Evolutionary conservation across 30 jellyfish, hydroid and myxozoan species (phyloP).

Genomic region (Mastigias papua): DNA sequence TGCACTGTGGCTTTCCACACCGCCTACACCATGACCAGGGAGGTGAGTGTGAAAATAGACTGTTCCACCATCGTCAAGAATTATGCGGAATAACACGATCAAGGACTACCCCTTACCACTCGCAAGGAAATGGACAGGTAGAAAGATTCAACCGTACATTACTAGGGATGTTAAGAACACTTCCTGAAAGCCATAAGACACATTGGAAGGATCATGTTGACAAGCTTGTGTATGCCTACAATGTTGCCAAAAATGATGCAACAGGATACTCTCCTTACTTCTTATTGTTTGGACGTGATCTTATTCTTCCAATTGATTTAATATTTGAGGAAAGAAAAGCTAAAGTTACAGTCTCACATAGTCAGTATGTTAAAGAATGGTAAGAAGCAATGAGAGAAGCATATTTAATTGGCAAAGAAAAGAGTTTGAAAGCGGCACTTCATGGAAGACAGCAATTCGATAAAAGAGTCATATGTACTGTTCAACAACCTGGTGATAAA

Average conservation of each 20-base stretch:
- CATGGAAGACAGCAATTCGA: constrained; percentile 19
- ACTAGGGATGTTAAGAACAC: constrained; percentile 20
- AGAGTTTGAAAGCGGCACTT: background rate
- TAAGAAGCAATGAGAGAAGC: constrained; percentile 29
- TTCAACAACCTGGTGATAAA: constrained; percentile 44
- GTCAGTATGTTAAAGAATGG: constrained; percentile 28
- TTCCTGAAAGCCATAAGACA: constrained; percentile 13
- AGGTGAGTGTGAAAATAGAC: constrained; percentile 40
- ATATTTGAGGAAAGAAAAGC: constrained; percentile 7
- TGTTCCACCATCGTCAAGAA: constrained; percentile 26
- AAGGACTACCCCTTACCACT: constrained; percentile 14
- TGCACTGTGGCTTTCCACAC: constrained; percentile 48
- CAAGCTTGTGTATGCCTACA: constrained; percentile 29
- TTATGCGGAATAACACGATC: constrained; percentile 25
- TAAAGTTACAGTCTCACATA: background rate
- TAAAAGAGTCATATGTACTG: constrained; percentile 15
- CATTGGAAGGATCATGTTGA: constrained; percentile 35
- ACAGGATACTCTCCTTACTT: constrained; percentile 56
- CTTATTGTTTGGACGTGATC: constrained; percentile 51
- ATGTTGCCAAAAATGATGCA: constrained; percentile 18
- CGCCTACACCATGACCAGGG: constrained; percentile 58
- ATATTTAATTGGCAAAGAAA: constrained; percentile 5
- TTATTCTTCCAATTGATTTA: constrained; percentile 2
- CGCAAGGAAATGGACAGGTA: constrained; percentile 47
- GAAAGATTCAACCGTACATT: constrained; percentile 39